Conservation (phyloP, 1,140 invertebrate genomes). For the Papilio polyxenes region DNA sequence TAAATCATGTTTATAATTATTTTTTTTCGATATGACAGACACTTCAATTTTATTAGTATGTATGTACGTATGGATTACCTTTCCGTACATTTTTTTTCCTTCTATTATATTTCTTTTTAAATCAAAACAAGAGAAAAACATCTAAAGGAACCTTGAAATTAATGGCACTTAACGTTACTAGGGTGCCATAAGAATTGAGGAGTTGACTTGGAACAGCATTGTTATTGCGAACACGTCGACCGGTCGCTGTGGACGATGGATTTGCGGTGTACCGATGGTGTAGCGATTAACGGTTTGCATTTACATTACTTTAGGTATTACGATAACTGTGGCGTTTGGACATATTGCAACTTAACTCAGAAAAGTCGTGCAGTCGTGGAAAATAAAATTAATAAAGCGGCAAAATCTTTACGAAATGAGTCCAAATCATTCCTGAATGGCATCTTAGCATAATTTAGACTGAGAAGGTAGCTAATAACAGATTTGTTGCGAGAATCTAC, state of each 20-base stretch:
- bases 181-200: conserved; percentile 7
- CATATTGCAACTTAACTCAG: neutral
- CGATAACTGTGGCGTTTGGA: neutral
- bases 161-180: conserved; percentile 24
- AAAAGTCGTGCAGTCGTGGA: neutral
- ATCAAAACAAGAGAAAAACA: neutral
- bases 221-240: conserved; percentile 52
- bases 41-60: too few species aligned
- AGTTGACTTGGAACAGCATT: conserved; percentile 17
- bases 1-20: too few species aligned
- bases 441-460: too few species aligned
- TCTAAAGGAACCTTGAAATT: neutral
- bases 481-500: too few species aligned
- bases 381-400: neutral
- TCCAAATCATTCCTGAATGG: too few species aligned
- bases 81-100: too few species aligned
- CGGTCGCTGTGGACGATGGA: conserved; percentile 50
- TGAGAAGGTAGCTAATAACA: too few species aligned
- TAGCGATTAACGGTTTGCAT: conserved; percentile 49
- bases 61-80: too few species aligned
- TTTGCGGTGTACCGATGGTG: conserved; percentile 48
- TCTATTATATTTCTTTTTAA: neutral
- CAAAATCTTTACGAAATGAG: neutral
- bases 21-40: too few species aligned
- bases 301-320: neutral